A percentile compares a stretch with the other conserved stretches of the same genome.
Conservation (phyloP, 92 coral and sea anemone species). For the Actinostola sp. region DNA sequence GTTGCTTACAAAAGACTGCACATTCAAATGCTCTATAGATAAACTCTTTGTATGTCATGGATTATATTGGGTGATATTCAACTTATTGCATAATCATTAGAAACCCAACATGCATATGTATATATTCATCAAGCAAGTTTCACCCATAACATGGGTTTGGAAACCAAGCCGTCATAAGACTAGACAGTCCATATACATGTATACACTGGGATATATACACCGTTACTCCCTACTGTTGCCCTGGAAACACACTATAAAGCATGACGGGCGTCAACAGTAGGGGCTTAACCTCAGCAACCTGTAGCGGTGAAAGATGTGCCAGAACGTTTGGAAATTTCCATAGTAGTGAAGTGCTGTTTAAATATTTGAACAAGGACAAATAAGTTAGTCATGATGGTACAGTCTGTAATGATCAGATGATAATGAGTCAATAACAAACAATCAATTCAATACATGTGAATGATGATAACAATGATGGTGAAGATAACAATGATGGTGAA, state of each 20-base stretch:
- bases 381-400: neutral
- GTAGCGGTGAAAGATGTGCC: constrained; percentile 70
- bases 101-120: neutral
- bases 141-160: constrained; percentile 72
- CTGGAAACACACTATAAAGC: constrained; percentile 30
- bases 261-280: constrained; percentile 76
- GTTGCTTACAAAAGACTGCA: too few relatives aligned
- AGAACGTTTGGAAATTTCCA: constrained; percentile 80
- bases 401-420: too few relatives aligned
- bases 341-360: constrained; percentile 78
- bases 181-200: constrained; percentile 31
- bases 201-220: constrained; percentile 13
- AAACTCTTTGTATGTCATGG: too few relatives aligned
- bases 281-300: constrained; percentile 99
- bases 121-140: constrained; percentile 62
- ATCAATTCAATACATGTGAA: too few relatives aligned
- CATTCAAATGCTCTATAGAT: too few relatives aligned
- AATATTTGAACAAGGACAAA: neutral
- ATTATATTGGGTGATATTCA: too few relatives aligned
- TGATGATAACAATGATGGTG: too few relatives aligned
- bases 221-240: constrained; percentile 73
- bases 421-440: too few relatives aligned
- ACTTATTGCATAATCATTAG: neutral
- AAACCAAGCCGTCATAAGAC: constrained; percentile 75
- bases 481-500: too few relatives aligned